These are phyloP conservation scores for Melanostigma gelatinosum DNA, from an alignment of 2,113 vertebrate genomes.

Conservation along the genomic window DNA sequence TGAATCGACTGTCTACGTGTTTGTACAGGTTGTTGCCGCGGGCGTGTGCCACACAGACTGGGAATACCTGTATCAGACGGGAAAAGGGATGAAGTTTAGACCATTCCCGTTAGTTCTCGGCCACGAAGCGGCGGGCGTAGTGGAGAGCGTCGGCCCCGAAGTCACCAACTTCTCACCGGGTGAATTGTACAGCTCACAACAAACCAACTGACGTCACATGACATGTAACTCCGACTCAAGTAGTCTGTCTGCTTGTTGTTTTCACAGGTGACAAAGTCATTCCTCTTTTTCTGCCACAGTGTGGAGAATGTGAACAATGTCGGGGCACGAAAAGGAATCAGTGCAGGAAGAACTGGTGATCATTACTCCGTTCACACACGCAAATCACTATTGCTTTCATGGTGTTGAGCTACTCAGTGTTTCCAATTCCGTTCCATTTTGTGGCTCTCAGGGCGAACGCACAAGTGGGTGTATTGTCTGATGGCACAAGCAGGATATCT, in stretches of 20 bases:
- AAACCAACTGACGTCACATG: background rate
- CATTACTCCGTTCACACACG: background rate
- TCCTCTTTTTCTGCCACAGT: constrained; percentile 84
- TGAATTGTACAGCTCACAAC: background rate
- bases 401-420: background rate
- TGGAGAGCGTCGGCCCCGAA: constrained; percentile 66
- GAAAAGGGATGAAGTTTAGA: constrained; percentile 25
- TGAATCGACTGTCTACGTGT: background rate
- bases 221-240: background rate
- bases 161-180: constrained; percentile 58
- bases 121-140: constrained; percentile 63
- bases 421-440: background rate
- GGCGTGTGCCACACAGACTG: constrained; percentile 65
- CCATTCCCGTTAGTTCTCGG: constrained; percentile 62
- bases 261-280: constrained; percentile 87
- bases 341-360: constrained; percentile 80
- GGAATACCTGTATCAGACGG: constrained; percentile 72
- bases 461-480: constrained; percentile 59
- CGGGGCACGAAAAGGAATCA: constrained; percentile 77
- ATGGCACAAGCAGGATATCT: constrained; percentile 70
- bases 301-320: constrained; percentile 81
- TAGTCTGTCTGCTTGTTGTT: background rate
- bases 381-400: background rate
- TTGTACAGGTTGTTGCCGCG: constrained; percentile 49
- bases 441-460: constrained; percentile 38